Evolutionary conservation across 2,797 vertebrate species (phyloP), one percentile per base, ranked within the genome.

Genomic region (Sphenopsis melanotis): DNA sequence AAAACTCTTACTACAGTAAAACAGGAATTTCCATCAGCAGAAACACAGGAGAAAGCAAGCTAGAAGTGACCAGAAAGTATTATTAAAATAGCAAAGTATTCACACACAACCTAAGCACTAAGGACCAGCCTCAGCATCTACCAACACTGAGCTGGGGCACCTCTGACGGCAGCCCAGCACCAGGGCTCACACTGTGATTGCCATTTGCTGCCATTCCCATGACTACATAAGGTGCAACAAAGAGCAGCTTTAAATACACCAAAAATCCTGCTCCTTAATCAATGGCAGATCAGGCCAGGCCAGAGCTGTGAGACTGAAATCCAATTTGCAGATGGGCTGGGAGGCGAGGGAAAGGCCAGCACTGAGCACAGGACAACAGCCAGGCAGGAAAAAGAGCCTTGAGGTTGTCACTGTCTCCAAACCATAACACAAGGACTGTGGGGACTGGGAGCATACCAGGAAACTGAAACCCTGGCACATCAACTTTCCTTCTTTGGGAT

Each of bases 271-370:
- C 29, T 75, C 1, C 1, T 52, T 77, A 71, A 85, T 63, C 60
- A 89, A 74, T 1, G 0, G 47, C 37, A 66, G 60, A 63, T 59
- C n/a, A 83, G 71, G 56, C 29, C 79, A 90, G 69, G 69, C 44
- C 18, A 12, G 83, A 88, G 64, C 44, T 87, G 12, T 60, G 64
- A 77, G n/a, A 77, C 64, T 49, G 68, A 90, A 95, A 91, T 95
- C 68, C 65, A 81, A n/a, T 83, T 81, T 90, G 34, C 44, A 83
- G 59, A 69, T 15, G 12, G 0, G 0, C 68, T 83, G 68, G 70
- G 52, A 77, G 89, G 47, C 0, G 0, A 63, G 34, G 57, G 68
- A 71, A 88, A 77, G 69, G 30, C 49, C 68, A 93, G 46, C 29
- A 30, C 26, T 15, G 60, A 75, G 72, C 32, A 41, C 32, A 80